Base-by-base conservation (phyloP, 2,888 invertebrate species). In the Rhamnusium bicolor region DNA sequence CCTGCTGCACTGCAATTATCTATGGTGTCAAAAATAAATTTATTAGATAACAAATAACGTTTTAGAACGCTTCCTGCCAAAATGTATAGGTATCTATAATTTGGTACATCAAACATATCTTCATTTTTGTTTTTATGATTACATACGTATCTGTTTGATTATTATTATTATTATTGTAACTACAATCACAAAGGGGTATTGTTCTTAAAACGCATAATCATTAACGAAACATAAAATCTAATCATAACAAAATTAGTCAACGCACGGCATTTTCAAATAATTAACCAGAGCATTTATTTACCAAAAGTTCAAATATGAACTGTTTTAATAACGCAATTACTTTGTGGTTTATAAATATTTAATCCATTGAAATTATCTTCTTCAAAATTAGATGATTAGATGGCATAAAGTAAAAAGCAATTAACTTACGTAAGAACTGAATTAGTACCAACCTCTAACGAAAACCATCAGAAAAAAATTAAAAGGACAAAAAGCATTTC, bases 271-370 rank as follows among this genome's bases (percentile, higher is more conserved):
- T 40, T 46, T 61, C 5, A 47, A 62, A 24, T 62, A 62, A 62
- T 46, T 62, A 40, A 21, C 46, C 14, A 8, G n/a, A n/a, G 3
- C 19, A 53, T 54, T 24, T 24, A 24, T 24, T n/a, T 27, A 16
- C n/a, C 14, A 63, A 14, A 49, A 63, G 51, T 6, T 53, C 12
- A 5, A 65, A 65, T 53, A 40, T 27, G 32, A 49, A 19, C 27
- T 21, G 16, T 27, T 16, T 69, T 69, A 51, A 29, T 49, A 62
- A 29, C 53, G 53, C 24, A 62, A 69, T 54, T 54, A 40, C 60
- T 47, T 68, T 65, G 67, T 40, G 53, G 51, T 51, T 69, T 51
- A 51, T 69, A 69, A 70, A 70, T 70, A 63, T 70, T 70, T 70
- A 70, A 51, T 16, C 29, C 1, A 51, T 51, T 16, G 19, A 21